These are phyloP conservation scores for Sinotaia quadrata DNA, from an alignment of 2,888 invertebrate genomes.

Conservation along the genomic window DNA sequence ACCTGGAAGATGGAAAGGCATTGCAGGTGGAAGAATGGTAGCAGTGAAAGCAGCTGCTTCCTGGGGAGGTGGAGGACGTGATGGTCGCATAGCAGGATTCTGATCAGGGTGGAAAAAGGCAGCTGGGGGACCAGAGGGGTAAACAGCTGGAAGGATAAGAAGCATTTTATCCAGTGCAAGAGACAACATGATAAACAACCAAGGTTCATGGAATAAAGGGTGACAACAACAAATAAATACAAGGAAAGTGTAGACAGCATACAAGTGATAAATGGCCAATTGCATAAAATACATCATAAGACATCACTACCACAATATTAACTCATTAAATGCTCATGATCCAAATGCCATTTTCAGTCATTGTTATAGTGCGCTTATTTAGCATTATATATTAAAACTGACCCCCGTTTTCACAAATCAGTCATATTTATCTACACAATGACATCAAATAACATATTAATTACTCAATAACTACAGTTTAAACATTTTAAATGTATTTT, in stretches of 20 bases:
- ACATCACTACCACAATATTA: no score
- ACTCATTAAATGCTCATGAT: no score
- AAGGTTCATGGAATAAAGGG: not conserved
- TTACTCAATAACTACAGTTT: no score
- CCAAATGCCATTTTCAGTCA: no score
- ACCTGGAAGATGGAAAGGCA: constrained; percentile 42
- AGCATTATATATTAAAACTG: no score
- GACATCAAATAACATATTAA: no score
- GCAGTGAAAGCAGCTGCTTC: constrained; percentile 35
- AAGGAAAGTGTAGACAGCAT: not conserved
- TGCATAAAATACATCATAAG: no score
- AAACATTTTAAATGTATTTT: no score
- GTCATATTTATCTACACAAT: no score
- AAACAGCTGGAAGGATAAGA: constrained; percentile 23
- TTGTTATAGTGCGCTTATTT: no score
- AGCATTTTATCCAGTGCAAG: not conserved
- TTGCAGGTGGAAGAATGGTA: constrained; percentile 35
- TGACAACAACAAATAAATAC: not conserved
- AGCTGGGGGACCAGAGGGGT: constrained; percentile 34
- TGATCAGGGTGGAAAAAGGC: constrained; percentile 35
- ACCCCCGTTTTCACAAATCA: no score
- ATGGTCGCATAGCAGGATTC: constrained; percentile 26
- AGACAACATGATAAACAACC: not conserved
- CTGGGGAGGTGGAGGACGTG: constrained; percentile 29
- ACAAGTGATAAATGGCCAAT: not conserved